Evolutionary conservation across 2,797 vertebrate species (phyloP), one percentile per base, ranked within the genome.

Genomic region (Chaetodon trifasciatus): DNA sequence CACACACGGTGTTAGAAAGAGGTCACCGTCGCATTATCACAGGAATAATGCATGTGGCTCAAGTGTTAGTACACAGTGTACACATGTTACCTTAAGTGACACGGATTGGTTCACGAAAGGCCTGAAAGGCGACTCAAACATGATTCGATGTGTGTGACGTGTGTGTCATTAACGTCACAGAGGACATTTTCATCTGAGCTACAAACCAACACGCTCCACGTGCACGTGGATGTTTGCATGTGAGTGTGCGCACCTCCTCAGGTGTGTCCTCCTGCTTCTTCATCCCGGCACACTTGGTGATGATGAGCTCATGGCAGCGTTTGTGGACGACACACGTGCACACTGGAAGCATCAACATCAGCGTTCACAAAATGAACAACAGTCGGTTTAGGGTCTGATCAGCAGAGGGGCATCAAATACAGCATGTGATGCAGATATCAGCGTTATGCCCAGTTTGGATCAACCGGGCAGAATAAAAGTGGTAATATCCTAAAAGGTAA

Each of bases 271-370:
- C 98, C 94, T 98, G 97, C 87, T 98, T 99, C 96, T 99, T 99
- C 92, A 99, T 94, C 47, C 98, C 98, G 40, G 98, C 97, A 75
- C 98, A 99, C 89, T 98, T 99, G 4, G 98, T 99, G 94, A 99
- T 99, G 88, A 99, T 98, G 93, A 98, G 98, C 92, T 98, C 97
- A 68, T 99, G 98, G 87, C 98, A 99, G 91, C 98, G 95, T 91
- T 99, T 99, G 95, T 99, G 98, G 88, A 99, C 98, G 62, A 99
- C 98, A 46, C 98, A 99, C 85, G 98, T 99, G 82, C 98, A 99
- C 88, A 99, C 98, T 99, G 87, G 32, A 89, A 75, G 66, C 64
- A 23, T 60, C 55, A 16, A 55, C 37, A 47, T 16, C 52, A 35
- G 7, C 3, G 23, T 28, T 42, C 21, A 63, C 11, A 62, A 24